These are phyloP conservation scores for Drosophila peninsularis DNA, from an alignment of 2,888 invertebrate species.

Conservation along the genomic window DNA sequence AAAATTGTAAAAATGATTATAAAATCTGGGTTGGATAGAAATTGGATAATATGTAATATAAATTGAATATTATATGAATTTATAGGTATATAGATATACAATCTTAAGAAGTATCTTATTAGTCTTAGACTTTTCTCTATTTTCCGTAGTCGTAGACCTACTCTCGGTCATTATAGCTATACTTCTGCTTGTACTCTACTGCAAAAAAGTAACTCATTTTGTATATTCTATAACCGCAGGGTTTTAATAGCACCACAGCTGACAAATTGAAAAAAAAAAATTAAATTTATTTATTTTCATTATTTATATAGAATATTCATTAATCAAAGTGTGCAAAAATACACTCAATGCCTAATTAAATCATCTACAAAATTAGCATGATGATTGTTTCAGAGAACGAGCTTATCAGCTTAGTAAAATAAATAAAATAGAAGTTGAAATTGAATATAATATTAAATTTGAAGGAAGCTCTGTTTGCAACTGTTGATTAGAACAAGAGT, in stretches of 20 bases:
- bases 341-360: constrained; percentile 10
- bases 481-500: background rate
- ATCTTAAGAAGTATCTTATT: too few relatives aligned
- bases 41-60: too few relatives aligned
- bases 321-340: constrained; percentile 6
- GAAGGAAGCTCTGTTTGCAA: background rate
- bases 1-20: background rate
- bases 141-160: too few relatives aligned
- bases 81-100: too few relatives aligned
- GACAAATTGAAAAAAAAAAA: background rate
- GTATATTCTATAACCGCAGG: background rate
- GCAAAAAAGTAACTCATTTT: background rate
- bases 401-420: constrained; percentile 11
- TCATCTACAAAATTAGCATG: constrained; percentile 30
- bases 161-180: too few relatives aligned
- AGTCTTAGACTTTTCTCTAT: too few relatives aligned
- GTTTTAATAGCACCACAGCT: background rate
- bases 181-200: too few relatives aligned
- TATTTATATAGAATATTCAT: background rate
- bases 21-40: too few relatives aligned
- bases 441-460: background rate
- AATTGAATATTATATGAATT: too few relatives aligned
- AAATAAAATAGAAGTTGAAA: background rate
- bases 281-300: background rate
- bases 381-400: constrained; percentile 2